phyloP scores from a whole-genome alignment of 1,140 invertebrate species.

The Olivierus martensii region DNA sequence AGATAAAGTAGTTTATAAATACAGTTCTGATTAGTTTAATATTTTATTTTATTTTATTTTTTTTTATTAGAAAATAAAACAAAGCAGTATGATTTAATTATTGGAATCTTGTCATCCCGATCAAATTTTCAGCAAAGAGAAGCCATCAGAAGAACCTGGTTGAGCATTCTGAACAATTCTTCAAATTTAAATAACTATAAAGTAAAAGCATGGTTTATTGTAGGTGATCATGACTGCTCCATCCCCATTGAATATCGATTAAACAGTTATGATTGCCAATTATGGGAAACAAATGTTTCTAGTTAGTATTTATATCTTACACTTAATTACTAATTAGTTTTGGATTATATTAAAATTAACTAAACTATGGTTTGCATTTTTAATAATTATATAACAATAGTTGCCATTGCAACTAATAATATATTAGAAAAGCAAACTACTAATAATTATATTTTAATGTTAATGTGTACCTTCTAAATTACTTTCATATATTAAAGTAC shows the following conservation, averaged over 20 bases:
- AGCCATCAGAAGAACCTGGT: constrained; percentile 15
- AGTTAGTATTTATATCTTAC: not conserved
- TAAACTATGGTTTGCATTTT: too few relatives aligned
- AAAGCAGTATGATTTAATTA: constrained; percentile 3
- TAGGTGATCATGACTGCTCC: constrained; percentile 14
- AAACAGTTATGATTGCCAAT: constrained; percentile 11
- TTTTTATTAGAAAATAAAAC: not conserved
- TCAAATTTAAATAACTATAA: not conserved
- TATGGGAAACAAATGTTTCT: constrained; percentile 4
- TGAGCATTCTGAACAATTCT: not conserved
- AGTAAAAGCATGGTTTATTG: constrained; percentile 15
- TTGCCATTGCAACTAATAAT: too few relatives aligned
- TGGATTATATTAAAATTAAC: too few relatives aligned
- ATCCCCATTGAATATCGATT: constrained; percentile 15
- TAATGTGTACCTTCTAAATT: too few relatives aligned
- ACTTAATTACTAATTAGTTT: too few relatives aligned
- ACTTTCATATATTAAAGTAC: too few relatives aligned
- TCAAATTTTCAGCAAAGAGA: constrained; percentile 16
- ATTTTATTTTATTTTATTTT: too few relatives aligned
- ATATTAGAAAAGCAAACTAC: too few relatives aligned
- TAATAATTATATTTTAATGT: too few relatives aligned
- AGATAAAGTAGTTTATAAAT: too few relatives aligned
- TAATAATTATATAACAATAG: too few relatives aligned
- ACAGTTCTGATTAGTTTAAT: too few relatives aligned
- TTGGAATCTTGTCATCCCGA: constrained; percentile 15